Conservation (phyloP, 2,888 invertebrate genomes). For the Subacronicta megacephala region DNA sequence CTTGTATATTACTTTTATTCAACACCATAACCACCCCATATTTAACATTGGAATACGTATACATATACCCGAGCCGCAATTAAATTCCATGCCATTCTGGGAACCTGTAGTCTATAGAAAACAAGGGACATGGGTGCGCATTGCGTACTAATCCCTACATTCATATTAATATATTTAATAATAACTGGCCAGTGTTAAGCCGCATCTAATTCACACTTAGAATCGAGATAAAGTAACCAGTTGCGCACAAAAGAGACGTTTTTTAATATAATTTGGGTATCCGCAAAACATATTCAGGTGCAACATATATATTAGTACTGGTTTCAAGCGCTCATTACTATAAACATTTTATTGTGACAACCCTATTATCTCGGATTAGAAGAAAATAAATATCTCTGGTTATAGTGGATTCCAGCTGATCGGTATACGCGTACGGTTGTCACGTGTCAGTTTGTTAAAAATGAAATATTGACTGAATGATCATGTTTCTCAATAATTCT, state of each 20-base stretch:
- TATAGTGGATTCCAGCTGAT: neutral
- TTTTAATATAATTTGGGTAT: too few relatives aligned
- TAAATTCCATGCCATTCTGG: constrained; percentile 40
- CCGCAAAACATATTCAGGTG: constrained; percentile 47
- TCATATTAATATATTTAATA: constrained; percentile 44
- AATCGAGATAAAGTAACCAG: constrained; percentile 28
- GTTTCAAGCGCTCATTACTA: constrained; percentile 36
- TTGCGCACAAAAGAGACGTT: constrained; percentile 56
- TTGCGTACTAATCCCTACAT: constrained; percentile 41
- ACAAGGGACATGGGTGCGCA: constrained; percentile 23
- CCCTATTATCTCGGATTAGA: constrained; percentile 11
- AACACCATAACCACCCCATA: constrained; percentile 41
- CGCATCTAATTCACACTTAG: constrained; percentile 46
- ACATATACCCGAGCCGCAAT: constrained; percentile 22
- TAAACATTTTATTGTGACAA: constrained; percentile 43
- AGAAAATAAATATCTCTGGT: constrained; percentile 1
- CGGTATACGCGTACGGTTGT: neutral
- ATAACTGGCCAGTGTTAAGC: constrained; percentile 32
- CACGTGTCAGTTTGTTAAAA: neutral
- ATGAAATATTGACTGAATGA: constrained; percentile 7
- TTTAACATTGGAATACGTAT: constrained; percentile 31
- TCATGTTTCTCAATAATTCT: neutral
- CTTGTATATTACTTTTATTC: constrained; percentile 37
- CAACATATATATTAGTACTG: constrained; percentile 4
- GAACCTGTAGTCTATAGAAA: constrained; percentile 47